phyloP scores from a whole-genome alignment of 2,113 vertebrate species.

The Zootoca vivipara region DNA sequence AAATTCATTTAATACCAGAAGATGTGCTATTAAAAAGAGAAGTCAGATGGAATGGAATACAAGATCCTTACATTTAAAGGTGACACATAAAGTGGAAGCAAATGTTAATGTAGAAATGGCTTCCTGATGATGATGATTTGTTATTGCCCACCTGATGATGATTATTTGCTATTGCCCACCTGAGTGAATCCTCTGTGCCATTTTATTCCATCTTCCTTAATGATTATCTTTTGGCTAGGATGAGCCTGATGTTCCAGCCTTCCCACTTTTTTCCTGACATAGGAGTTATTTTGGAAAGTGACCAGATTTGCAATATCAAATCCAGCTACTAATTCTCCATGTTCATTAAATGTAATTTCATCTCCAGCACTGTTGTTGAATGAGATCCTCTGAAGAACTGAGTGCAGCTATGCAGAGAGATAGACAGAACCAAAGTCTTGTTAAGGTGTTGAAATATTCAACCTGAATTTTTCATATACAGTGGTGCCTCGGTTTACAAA shows the following conservation, averaged over 20 bases:
- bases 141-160: no score
- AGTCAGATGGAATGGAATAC: no score
- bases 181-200: not conserved
- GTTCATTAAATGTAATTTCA: not conserved
- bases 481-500: no score
- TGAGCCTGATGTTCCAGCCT: not conserved
- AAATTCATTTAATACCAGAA: no score
- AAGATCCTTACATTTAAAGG: no score
- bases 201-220: not conserved
- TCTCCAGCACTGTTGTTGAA: constrained; percentile 24
- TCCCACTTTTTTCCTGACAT: not conserved
- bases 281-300: constrained; percentile 9
- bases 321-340: constrained; percentile 1
- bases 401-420: not conserved
- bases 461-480: no score
- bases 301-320: constrained; percentile 16
- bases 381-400: not conserved
- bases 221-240: not conserved
- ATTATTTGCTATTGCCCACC: not conserved
- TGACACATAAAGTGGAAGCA: no score
- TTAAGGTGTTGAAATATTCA: no score
- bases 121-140: no score
- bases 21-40: not conserved
- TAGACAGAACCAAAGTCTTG: not conserved
- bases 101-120: not conserved